Conservation (phyloP, 2,113 vertebrate species). For the Gadus macrocephalus region DNA sequence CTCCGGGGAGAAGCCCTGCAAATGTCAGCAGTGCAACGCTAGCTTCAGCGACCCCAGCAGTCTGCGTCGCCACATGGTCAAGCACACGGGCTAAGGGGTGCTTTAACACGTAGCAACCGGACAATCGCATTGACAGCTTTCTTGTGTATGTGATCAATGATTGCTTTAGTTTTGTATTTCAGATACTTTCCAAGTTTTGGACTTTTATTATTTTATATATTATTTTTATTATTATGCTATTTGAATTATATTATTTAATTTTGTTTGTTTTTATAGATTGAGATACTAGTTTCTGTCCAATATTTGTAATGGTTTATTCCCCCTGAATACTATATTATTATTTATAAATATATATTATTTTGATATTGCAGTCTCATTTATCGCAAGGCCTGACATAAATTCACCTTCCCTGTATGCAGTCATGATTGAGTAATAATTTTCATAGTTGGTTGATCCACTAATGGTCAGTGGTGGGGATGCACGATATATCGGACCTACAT, state of each 20-base stretch:
- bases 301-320: too few species aligned
- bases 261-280: too few species aligned
- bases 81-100: conserved; percentile 43
- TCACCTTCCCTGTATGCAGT: too few species aligned
- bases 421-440: neutral
- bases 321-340: too few species aligned
- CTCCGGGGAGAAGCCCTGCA: conserved; percentile 79
- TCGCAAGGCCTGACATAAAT: conserved; percentile 39
- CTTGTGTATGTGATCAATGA: neutral
- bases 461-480: too few species aligned
- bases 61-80: conserved; percentile 66
- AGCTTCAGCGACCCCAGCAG: conserved; percentile 77
- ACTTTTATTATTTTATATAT: too few species aligned
- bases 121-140: neutral
- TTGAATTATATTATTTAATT: conserved; percentile 1
- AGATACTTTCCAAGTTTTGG: too few species aligned
- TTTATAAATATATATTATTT: too few species aligned
- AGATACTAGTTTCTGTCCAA: too few species aligned
- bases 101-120: conserved; percentile 29
- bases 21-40: conserved; percentile 70
- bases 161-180: too few species aligned
- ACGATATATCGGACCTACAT: too few species aligned
- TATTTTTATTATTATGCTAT: neutral
- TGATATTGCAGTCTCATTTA: conserved; percentile 56
- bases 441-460: too few species aligned